Conservation (phyloP, 2,797 vertebrate genomes). For the Menidia menidia region DNA sequence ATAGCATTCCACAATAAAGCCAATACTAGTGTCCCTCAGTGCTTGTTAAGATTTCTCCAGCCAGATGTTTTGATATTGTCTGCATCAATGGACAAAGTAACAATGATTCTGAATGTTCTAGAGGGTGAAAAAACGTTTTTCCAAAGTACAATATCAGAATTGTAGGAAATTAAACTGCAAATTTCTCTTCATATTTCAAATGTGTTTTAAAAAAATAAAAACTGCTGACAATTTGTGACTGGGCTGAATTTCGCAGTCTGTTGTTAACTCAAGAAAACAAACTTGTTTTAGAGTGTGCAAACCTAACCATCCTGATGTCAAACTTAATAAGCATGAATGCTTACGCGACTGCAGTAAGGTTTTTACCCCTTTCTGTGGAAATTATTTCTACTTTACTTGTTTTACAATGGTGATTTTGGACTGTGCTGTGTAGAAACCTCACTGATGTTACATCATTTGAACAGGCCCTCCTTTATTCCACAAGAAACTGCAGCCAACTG, state of each 20-base stretch:
- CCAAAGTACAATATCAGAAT: background rate
- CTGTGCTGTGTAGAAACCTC: constrained; percentile 10
- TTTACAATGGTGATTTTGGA: constrained; percentile 25
- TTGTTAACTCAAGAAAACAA: constrained; percentile 7
- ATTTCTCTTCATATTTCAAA: background rate
- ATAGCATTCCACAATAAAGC: background rate
- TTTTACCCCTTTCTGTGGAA: constrained; percentile 21
- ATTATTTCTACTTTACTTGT: constrained; percentile 40
- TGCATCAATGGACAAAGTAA: too few species aligned
- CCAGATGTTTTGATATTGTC: too few species aligned
- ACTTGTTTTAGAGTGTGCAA: background rate
- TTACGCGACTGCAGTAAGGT: constrained; percentile 14
- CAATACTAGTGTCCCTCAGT: constrained; percentile 11
- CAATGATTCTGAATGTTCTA: too few species aligned
- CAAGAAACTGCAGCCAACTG: constrained; percentile 54
- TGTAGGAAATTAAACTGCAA: background rate
- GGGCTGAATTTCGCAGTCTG: background rate
- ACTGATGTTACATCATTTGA: constrained; percentile 32
- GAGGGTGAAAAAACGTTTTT: too few species aligned
- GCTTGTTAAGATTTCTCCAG: too few species aligned
- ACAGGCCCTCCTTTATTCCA: constrained; percentile 33
- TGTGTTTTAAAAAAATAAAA: too few species aligned
- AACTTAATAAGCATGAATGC: constrained; percentile 26
- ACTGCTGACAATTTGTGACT: background rate
- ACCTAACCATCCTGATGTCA: background rate